Percentiles rank a stretch among this genome's conserved stretches.
Evolutionary conservation across 2,888 invertebrate genomes (phyloP).

Genomic region (Mythimna impura): DNA sequence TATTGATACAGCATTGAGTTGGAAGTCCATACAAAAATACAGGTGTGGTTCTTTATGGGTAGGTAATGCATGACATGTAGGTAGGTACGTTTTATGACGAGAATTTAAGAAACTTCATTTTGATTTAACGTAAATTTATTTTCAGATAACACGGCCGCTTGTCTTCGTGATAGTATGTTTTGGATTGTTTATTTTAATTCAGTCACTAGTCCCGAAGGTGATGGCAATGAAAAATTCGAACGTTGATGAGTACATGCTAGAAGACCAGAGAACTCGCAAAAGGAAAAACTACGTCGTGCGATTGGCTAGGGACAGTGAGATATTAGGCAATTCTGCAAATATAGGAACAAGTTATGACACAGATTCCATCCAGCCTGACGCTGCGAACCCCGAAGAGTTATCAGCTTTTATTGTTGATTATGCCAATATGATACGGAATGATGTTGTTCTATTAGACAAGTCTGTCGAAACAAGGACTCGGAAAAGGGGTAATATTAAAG

Average conservation of each 20-base stretch:
- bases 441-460: conserved; percentile 84
- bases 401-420: conserved; percentile 83
- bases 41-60: neutral
- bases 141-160: conserved; percentile 75
- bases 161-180: conserved; percentile 72
- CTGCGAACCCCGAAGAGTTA: conserved; percentile 75
- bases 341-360: conserved; percentile 72
- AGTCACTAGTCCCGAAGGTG: conserved; percentile 74
- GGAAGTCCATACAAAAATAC: too few species aligned
- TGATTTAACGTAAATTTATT: conserved; percentile 45
- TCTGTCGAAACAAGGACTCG: conserved; percentile 85
- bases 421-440: conserved; percentile 85
- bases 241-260: conserved; percentile 76
- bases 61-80: neutral
- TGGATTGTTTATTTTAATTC: conserved; percentile 73
- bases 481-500: conserved; percentile 83
- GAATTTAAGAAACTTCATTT: neutral
- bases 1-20: too few species aligned
- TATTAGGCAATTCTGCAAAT: conserved; percentile 72
- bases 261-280: conserved; percentile 79
- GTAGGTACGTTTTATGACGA: neutral
- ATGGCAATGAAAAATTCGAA: conserved; percentile 75
- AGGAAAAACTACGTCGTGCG: conserved; percentile 80
- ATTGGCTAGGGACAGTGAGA: conserved; percentile 73
- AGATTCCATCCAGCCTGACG: conserved; percentile 71